Evolutionary conservation across 2,888 invertebrate species (phyloP).

Genomic region (Augiades crinisus): DNA sequence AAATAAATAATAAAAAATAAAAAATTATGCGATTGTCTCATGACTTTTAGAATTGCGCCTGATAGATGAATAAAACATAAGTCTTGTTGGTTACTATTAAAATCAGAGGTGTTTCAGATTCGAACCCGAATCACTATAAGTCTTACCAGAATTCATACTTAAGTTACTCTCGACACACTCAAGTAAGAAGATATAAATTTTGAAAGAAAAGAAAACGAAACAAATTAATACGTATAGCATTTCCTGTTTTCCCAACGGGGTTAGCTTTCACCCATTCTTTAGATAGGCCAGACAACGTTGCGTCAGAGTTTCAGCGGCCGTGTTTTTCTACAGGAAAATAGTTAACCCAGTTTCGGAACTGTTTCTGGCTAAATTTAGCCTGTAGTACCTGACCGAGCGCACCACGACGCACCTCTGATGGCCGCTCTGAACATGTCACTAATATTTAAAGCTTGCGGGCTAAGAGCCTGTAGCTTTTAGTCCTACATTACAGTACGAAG

Average conservation of each 20-base stretch:
- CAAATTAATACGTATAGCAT: slow-evolving; percentile 30
- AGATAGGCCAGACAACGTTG: slow-evolving; percentile 42
- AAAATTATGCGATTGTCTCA: too few species aligned
- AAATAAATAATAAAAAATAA: too few species aligned
- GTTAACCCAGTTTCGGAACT: slow-evolving; percentile 70
- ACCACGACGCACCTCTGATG: slow-evolving; percentile 40
- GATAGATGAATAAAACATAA: too few species aligned
- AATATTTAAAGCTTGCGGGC: slow-evolving; percentile 13
- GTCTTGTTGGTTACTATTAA: too few species aligned
- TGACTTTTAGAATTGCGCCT: too few species aligned
- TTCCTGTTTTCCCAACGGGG: slow-evolving; percentile 68
- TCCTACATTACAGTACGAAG: too few species aligned
- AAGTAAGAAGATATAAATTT: not conserved
- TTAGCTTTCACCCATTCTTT: slow-evolving; percentile 55
- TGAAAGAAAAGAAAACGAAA: not conserved
- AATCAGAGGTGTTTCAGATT: too few species aligned
- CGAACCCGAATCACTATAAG: too few species aligned
- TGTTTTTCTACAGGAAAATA: slow-evolving; percentile 69
- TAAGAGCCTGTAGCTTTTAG: slow-evolving; percentile 1
- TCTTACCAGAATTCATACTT: too few species aligned
- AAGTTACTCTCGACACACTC: not conserved
- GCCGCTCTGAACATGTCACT: slow-evolving; percentile 25
- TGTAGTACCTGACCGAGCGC: slow-evolving; percentile 63
- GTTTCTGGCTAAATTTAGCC: slow-evolving; percentile 49
- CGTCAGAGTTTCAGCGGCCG: slow-evolving; percentile 64